Evolutionary conservation across 2,113 vertebrate genomes (phyloP).

Genomic region (Prunella fulvescens): DNA sequence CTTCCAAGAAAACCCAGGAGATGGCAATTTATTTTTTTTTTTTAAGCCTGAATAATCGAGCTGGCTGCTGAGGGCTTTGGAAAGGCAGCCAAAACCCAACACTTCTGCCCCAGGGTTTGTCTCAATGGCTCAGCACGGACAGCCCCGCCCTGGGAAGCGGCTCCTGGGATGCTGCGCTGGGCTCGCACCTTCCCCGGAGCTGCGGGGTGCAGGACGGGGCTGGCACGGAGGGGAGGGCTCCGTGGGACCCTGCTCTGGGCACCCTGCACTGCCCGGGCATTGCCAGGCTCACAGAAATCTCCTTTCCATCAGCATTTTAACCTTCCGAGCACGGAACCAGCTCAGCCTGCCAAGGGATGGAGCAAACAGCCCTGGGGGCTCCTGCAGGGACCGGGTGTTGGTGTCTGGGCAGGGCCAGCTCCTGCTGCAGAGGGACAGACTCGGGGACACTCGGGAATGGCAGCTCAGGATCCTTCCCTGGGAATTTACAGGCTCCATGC

Average conservation of each 20-base stretch:
- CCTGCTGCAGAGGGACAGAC: background rate
- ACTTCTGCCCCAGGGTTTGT: background rate
- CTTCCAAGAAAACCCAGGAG: background rate
- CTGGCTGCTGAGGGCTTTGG: background rate
- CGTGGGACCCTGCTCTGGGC: accelerated
- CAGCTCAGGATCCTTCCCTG: accelerated
- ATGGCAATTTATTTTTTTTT: background rate
- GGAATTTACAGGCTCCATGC: accelerated
- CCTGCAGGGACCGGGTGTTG: accelerated
- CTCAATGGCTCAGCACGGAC: background rate
- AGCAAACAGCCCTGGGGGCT: background rate
- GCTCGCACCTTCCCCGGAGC: background rate
- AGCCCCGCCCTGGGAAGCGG: background rate
- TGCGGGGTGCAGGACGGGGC: background rate
- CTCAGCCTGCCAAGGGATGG: accelerated
- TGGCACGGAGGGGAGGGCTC: background rate
- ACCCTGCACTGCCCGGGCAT: background rate
- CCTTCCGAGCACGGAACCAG: accelerated
- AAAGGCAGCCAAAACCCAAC: background rate
- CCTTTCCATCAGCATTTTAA: background rate
- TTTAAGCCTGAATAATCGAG: background rate
- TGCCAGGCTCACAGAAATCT: background rate
- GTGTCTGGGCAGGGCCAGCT: background rate
- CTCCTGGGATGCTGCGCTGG: background rate
- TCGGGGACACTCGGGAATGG: accelerated